These are phyloP conservation scores for Campoletis sonorensis DNA, from an alignment of 1,140 invertebrate species.

Conservation along the genomic window DNA sequence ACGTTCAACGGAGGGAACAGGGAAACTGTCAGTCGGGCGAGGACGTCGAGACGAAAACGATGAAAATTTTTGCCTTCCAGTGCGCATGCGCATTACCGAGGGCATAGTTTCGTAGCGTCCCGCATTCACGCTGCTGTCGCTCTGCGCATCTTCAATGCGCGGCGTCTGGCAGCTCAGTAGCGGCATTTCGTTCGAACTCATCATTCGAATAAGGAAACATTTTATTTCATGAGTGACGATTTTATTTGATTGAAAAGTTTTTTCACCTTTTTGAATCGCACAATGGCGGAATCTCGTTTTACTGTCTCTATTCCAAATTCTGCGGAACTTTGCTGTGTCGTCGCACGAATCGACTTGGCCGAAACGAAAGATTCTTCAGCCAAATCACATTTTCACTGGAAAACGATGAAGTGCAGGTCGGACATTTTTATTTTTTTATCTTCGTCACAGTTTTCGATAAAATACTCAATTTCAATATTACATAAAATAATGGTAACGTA, in stretches of 20 bases:
- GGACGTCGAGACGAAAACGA: background rate
- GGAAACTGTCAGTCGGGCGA: background rate
- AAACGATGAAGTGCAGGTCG: constrained; percentile 51
- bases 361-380: constrained; percentile 46
- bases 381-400: constrained; percentile 52
- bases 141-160: background rate
- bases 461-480: too few species aligned
- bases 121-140: background rate
- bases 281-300: constrained; percentile 67
- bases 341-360: constrained; percentile 37
- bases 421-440: constrained; percentile 22
- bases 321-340: constrained; percentile 31
- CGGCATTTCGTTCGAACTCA: background rate
- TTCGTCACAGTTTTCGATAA: background rate
- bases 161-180: too few species aligned
- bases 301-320: background rate
- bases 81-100: constrained; percentile 2
- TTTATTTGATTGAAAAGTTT: background rate
- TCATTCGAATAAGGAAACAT: background rate
- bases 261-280: constrained; percentile 71
- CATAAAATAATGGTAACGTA: too few species aligned
- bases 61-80: background rate
- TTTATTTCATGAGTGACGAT: background rate
- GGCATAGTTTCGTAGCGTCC: background rate
- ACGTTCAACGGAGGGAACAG: constrained; percentile 10